Evolutionary conservation across 2,888 invertebrate species (phyloP), one percentile per base, ranked within the genome.

Genomic region (Hirtodrosophila trivittata): DNA sequence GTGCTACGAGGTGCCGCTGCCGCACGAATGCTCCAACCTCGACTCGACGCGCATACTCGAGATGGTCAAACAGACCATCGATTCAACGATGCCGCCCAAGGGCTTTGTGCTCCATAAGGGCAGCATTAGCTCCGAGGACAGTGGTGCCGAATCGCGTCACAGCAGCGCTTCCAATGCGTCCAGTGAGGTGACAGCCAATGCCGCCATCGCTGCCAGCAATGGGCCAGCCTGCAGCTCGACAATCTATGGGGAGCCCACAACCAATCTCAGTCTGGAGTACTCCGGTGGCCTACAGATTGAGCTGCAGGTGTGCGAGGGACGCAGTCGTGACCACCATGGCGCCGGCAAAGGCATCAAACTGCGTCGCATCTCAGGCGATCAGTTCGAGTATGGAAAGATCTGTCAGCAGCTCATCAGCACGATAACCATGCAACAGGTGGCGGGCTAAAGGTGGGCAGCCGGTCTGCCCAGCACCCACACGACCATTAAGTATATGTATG

Each of bases 391-490:
- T 88, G 96, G 95, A 66, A 95, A 96, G 89, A 92, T 97, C 33
- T 97, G 97, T 90, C 95, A 96, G 88, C 96, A 97, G 91, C 91
- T 97, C 80, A 96, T 97, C 60, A 95, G 95, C 45, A 96, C 96
- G 88, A 94, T 97, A 92, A 95, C 95, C 57, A 95, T 95, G 88
- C 95, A 91, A 56, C 88, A 87, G 76, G 87, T 89, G 52, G 86
- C 83, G 8, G 89, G 87, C 38, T 88, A 75, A 63, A 33, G 10
- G n/a, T n/a, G n/a, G 64, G 28, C 62, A 69, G 68, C 68, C 0
- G 68, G 67, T 41, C 62, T 66, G 32, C 47, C 47, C 28, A 13
- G 18, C 1, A 2, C 25, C 28, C 18, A 38, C 9, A 18, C 28
- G 1, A 38, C 18, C 18, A 9, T 49, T 52, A 28, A 28, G 25